Conservation (phyloP, 2,888 invertebrate genomes). For the Drosophila suboccidentalis region DNA sequence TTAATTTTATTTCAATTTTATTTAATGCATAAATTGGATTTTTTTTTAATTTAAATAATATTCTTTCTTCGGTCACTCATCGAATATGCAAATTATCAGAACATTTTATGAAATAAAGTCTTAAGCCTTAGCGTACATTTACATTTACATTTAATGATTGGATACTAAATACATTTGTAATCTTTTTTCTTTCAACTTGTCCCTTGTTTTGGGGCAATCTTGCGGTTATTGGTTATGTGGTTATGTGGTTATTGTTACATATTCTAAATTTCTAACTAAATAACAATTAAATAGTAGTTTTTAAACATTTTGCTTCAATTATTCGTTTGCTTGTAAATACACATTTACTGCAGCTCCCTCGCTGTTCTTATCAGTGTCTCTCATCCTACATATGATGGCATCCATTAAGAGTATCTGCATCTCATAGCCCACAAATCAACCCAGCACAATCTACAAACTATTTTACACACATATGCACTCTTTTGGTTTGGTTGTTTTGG, state of each 20-base stretch:
- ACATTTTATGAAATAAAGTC: too few relatives aligned
- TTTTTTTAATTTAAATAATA: not conserved
- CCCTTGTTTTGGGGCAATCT: too few relatives aligned
- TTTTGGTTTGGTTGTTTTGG: slow-evolving; percentile 13
- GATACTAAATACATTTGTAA: not conserved
- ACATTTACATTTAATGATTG: too few relatives aligned
- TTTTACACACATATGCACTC: slow-evolving; percentile 29
- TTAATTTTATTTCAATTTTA: too few relatives aligned
- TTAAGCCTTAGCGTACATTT: too few relatives aligned
- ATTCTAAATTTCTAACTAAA: not conserved
- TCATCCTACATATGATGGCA: slow-evolving; percentile 6
- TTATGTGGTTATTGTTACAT: too few relatives aligned
- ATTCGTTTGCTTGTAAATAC: not conserved
- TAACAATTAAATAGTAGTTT: not conserved
- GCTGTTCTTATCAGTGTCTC: slow-evolving; percentile 10
- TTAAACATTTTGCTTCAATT: not conserved
- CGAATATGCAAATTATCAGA: not conserved
- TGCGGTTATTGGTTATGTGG: too few relatives aligned
- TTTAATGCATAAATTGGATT: not conserved
- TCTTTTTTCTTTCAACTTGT: too few relatives aligned
- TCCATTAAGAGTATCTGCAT: slow-evolving; percentile 32
- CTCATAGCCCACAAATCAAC: slow-evolving; percentile 32
- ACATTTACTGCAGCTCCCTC: slow-evolving; percentile 1
- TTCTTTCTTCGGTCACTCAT: not conserved
- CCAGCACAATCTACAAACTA: slow-evolving; percentile 31